Evolutionary conservation across 2,113 vertebrate genomes (phyloP).

Genomic region (Mugil cephalus): DNA sequence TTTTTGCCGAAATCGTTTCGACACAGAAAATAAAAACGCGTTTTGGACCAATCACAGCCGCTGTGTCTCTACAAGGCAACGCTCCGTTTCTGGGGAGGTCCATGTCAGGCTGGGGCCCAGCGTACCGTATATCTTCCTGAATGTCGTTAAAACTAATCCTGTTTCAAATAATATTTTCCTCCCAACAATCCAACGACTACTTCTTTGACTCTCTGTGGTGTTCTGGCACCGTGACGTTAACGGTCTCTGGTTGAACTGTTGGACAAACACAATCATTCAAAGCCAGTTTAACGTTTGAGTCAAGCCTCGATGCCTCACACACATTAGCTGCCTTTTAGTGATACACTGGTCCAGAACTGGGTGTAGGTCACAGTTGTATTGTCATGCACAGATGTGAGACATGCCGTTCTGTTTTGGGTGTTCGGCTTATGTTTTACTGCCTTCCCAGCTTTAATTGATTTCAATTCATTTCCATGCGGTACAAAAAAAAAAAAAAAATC

Average conservation of each 20-base stretch:
- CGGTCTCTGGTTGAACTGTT: neutral
- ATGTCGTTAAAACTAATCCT: neutral
- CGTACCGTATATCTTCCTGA: no score
- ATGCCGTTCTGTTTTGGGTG: neutral
- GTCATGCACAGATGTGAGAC: constrained; percentile 6
- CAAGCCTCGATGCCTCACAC: constrained; percentile 2
- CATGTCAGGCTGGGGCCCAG: no score
- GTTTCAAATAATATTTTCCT: neutral
- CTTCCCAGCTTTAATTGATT: constrained; percentile 33
- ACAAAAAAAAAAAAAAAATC: constrained; percentile 34
- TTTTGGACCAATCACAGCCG: no score
- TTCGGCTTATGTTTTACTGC: constrained; percentile 4
- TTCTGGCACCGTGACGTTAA: neutral
- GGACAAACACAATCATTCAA: neutral
- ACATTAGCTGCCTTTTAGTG: constrained; percentile 3
- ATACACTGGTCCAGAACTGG: neutral
- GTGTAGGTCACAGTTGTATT: neutral
- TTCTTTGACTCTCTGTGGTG: no score
- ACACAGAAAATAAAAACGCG: no score
- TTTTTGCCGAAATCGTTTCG: no score
- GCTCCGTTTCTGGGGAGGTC: no score
- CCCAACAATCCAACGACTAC: neutral
- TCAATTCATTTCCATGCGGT: constrained; percentile 28
- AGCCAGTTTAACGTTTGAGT: neutral
- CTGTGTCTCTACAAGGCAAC: no score